Percentiles rank a stretch among this genome's conserved stretches.
Conservation (phyloP, 30 jellyfish, hydroid and myxozoan genomes). For the Haliclystus octoradiatus region DNA sequence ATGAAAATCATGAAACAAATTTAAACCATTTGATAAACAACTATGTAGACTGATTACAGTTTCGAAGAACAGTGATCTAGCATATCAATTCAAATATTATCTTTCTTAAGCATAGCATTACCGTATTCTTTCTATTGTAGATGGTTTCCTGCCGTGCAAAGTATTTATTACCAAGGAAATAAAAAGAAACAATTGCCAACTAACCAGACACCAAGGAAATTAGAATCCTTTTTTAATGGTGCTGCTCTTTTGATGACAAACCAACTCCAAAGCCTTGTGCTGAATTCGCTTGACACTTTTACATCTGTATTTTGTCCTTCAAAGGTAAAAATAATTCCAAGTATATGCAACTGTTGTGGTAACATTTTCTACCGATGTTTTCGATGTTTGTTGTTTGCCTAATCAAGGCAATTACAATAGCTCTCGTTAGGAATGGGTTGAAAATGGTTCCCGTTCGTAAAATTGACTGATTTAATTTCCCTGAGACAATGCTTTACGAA, state of each 20-base stretch:
- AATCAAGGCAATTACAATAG: too few species aligned
- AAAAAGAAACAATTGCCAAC: constrained; percentile 53
- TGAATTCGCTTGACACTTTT: constrained; percentile 52
- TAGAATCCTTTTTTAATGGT: constrained; percentile 77
- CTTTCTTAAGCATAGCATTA: background rate
- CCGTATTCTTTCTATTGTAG: constrained; percentile 5
- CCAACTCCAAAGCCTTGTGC: constrained; percentile 79
- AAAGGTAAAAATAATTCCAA: constrained; percentile 27
- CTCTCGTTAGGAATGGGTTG: too few species aligned
- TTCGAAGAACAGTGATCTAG: too few species aligned
- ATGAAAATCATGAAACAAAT: too few species aligned
- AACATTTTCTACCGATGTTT: too few species aligned
- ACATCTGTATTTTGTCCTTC: constrained; percentile 44
- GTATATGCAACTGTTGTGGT: too few species aligned
- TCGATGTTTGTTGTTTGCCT: too few species aligned
- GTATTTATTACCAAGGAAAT: constrained; percentile 89
- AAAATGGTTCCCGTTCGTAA: too few species aligned
- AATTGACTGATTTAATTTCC: too few species aligned
- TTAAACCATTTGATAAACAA: too few species aligned
- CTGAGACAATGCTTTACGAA: too few species aligned
- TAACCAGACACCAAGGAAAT: constrained; percentile 49
- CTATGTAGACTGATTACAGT: too few species aligned
- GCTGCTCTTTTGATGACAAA: constrained; percentile 87
- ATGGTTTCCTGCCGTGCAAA: constrained; percentile 95
- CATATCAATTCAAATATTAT: background rate